Evolutionary conservation across 2,113 vertebrate genomes (phyloP).

Genomic region (Stegostoma tigrinum): DNA sequence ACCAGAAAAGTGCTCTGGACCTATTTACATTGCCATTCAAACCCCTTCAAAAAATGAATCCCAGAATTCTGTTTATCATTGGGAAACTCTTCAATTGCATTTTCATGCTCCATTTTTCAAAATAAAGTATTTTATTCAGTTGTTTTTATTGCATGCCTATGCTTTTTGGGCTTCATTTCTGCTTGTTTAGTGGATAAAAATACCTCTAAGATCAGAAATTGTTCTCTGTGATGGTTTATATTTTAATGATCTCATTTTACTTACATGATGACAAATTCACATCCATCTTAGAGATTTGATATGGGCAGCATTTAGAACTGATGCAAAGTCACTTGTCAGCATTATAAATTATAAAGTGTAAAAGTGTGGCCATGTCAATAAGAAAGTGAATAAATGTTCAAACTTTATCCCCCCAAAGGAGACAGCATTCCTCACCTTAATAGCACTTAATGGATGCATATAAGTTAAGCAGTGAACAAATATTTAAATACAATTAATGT

Average conservation of each 20-base stretch:
- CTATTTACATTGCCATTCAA: neutral
- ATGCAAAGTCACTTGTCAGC: neutral
- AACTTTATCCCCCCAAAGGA: neutral
- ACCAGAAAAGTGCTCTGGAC: neutral
- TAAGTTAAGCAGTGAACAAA: neutral
- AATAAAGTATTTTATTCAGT: neutral
- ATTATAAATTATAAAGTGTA: neutral
- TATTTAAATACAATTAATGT: neutral
- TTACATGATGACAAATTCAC: neutral
- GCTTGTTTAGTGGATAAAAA: neutral
- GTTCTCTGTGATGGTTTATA: neutral
- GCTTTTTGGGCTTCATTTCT: neutral
- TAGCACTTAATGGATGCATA: neutral
- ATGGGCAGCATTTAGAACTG: neutral
- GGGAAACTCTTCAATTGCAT: neutral
- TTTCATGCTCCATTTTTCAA: neutral
- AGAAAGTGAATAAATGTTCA: neutral
- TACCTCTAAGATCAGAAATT: neutral
- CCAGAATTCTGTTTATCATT: neutral
- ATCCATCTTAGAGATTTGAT: neutral
- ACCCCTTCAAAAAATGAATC: neutral
- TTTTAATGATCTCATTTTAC: neutral
- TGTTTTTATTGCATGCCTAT: neutral
- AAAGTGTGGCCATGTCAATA: neutral
- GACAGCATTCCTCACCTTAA: neutral